Percentiles rank a stretch among this genome's conserved stretches.
These are phyloP conservation scores for Tromatobia lineatoria DNA, from an alignment of 2,888 invertebrate species.

Conservation along the genomic window DNA sequence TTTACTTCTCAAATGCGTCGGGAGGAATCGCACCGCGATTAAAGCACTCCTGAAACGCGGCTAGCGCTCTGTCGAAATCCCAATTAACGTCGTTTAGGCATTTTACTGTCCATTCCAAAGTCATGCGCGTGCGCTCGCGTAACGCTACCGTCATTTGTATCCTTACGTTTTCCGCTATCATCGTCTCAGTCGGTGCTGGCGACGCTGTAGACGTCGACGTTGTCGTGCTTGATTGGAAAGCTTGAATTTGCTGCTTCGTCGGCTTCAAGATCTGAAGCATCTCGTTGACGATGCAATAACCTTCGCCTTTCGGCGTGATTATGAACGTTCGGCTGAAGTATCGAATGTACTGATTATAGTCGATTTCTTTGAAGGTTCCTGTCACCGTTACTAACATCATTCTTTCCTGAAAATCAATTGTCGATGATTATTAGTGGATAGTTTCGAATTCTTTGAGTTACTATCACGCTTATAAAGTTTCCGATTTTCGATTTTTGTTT, in stretches of 20 bases:
- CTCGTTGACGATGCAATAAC: constrained; percentile 95
- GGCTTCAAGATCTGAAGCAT: constrained; percentile 92
- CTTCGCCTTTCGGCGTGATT: constrained; percentile 92
- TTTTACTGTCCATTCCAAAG: constrained; percentile 90
- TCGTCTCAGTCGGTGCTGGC: neutral
- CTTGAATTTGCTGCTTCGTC: constrained; percentile 88
- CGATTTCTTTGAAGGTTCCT: constrained; percentile 93
- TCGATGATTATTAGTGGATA: neutral
- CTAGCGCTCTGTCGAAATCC: constrained; percentile 93
- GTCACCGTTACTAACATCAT: constrained; percentile 93
- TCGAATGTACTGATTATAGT: constrained; percentile 87
- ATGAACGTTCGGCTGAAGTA: constrained; percentile 92
- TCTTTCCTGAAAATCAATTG: constrained; percentile 87
- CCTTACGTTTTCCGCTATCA: constrained; percentile 82
- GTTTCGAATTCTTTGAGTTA: too few relatives aligned
- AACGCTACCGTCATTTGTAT: constrained; percentile 91
- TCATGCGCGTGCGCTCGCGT: constrained; percentile 93
- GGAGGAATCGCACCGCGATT: constrained; percentile 93
- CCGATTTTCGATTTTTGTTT: too few relatives aligned
- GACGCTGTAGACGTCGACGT: neutral
- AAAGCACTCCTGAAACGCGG: constrained; percentile 93
- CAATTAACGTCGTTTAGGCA: constrained; percentile 96
- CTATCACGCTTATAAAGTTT: too few relatives aligned
- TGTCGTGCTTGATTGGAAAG: constrained; percentile 16
- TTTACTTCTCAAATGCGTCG: constrained; percentile 93